Evolutionary conservation across 2,797 vertebrate genomes (phyloP).

Genomic region (Semotilus atromaculatus): DNA sequence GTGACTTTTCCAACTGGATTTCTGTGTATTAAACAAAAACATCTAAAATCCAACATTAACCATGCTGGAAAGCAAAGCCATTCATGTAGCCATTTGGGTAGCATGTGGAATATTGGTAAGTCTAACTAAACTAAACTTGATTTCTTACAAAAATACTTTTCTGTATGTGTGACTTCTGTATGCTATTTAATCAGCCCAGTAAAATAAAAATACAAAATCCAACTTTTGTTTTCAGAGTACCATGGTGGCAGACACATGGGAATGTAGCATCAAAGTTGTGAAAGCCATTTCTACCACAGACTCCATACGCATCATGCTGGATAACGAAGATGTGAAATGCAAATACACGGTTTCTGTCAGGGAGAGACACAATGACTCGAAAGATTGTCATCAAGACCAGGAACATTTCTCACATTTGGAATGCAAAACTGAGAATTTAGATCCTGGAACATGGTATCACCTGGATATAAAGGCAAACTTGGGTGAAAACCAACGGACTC

Average conservation of each 20-base stretch:
- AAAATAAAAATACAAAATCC: not conserved
- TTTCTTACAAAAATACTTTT: not conserved
- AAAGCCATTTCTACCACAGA: slow-evolving; percentile 51
- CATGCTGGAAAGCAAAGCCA: slow-evolving; percentile 71
- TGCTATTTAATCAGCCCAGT: not conserved
- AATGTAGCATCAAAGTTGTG: slow-evolving; percentile 65
- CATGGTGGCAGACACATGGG: slow-evolving; percentile 39
- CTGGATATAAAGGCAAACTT: slow-evolving; percentile 67
- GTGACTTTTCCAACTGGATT: slow-evolving; percentile 46
- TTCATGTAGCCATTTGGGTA: slow-evolving; percentile 55
- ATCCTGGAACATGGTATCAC: slow-evolving; percentile 68
- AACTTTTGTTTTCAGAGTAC: slow-evolving; percentile 57
- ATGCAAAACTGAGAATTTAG: slow-evolving; percentile 60
- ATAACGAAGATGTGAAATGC: slow-evolving; percentile 62
- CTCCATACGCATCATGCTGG: slow-evolving; percentile 61
- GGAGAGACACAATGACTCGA: slow-evolving; percentile 30
- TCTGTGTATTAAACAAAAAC: slow-evolving; percentile 52
- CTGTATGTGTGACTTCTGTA: not conserved
- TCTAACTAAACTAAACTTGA: slow-evolving; percentile 1
- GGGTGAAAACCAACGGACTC: slow-evolving; percentile 50
- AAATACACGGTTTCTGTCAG: slow-evolving; percentile 61
- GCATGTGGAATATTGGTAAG: slow-evolving; percentile 69
- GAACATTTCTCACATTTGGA: not conserved
- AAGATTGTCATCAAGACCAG: slow-evolving; percentile 36
- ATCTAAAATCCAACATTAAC: slow-evolving; percentile 54